Percentiles rank a stretch among this genome's conserved stretches.
Conservation (phyloP, 2,888 invertebrate species). For the Labia minor region DNA sequence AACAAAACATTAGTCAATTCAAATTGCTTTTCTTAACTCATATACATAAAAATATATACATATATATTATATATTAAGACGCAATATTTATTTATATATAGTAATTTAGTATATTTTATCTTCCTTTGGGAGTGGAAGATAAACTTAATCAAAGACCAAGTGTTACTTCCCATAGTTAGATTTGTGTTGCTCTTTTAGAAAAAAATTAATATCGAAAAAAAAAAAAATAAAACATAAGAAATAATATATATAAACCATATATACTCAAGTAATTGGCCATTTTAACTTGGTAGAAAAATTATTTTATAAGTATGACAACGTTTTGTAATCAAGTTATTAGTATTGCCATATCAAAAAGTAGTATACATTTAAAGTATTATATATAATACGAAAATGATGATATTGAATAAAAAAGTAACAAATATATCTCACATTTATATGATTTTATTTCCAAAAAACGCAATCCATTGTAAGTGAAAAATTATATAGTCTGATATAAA, state of each 20-base stretch:
- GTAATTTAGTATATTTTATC: neutral
- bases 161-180: slow-evolving; percentile 3
- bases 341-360: slow-evolving; percentile 3
- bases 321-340: slow-evolving; percentile 3
- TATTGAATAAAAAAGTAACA: neutral
- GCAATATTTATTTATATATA: neutral
- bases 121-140: neutral
- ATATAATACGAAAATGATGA: neutral
- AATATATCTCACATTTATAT: neutral
- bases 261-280: neutral
- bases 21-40: neutral
- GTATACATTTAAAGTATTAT: neutral
- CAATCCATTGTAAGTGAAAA: neutral
- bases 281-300: neutral
- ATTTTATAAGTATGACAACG: neutral
- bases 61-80: too few relatives aligned
- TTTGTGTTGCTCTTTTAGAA: slow-evolving; percentile 8
- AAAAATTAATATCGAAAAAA: too few relatives aligned
- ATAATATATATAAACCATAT: neutral
- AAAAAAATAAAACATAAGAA: too few relatives aligned
- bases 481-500: neutral
- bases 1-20: neutral
- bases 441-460: neutral
- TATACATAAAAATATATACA: neutral
- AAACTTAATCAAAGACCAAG: neutral